A percentile compares a stretch with the other conserved stretches of the same genome.
Evolutionary conservation across 2,888 invertebrate species (phyloP).

Genomic region (Athalia circularis): DNA sequence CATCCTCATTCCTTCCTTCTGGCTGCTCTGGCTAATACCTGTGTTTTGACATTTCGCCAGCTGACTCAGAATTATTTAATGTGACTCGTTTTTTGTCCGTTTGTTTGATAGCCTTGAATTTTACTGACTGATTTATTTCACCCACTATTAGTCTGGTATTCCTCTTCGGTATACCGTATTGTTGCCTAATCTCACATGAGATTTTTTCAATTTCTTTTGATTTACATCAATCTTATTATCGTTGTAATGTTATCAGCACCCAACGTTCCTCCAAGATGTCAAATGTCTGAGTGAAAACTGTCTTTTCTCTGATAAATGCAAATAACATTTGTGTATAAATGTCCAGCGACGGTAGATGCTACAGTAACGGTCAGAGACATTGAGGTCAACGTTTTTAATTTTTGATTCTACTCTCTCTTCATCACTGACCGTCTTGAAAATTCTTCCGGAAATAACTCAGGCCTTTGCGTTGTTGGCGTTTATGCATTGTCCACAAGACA

Average conservation of each 20-base stretch:
- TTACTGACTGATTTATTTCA: not conserved
- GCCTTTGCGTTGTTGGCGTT: not conserved
- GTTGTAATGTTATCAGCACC: too few relatives aligned
- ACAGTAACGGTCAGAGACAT: too few relatives aligned
- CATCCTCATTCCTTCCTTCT: conserved; percentile 12
- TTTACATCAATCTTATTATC: too few relatives aligned
- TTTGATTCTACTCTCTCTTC: not conserved
- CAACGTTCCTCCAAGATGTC: too few relatives aligned
- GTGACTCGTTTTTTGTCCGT: not conserved
- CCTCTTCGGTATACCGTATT: too few relatives aligned
- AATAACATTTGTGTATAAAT: too few relatives aligned
- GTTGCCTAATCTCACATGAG: too few relatives aligned
- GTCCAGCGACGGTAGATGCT: too few relatives aligned
- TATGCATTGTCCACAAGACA: conserved; percentile 3
- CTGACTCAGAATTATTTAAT: conserved; percentile 38
- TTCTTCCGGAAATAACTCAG: not conserved
- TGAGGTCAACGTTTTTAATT: not conserved
- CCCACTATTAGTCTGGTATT: too few relatives aligned
- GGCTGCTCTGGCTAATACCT: not conserved
- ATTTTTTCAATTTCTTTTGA: too few relatives aligned
- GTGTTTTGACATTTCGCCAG: conserved; percentile 41
- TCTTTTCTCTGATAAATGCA: too few relatives aligned
- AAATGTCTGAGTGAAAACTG: too few relatives aligned
- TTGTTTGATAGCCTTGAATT: conserved; percentile 14
- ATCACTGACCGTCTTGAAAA: not conserved